Conservation (phyloP, 1,140 invertebrate genomes). For the Drosophila ogumai region DNA sequence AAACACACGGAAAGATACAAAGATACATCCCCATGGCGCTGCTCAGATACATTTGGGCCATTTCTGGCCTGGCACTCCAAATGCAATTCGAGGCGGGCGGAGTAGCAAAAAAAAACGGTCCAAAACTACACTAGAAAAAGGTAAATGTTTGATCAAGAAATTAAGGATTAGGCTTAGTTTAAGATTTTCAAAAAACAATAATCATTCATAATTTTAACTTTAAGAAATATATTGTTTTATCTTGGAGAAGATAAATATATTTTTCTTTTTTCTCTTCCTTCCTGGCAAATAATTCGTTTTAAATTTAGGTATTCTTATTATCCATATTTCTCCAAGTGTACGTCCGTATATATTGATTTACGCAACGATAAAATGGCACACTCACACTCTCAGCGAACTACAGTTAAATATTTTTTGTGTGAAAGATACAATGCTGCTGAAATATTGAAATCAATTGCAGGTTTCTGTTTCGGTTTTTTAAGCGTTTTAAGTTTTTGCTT, state of each 20-base stretch:
- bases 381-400: conserved; percentile 14
- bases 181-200: too few relatives aligned
- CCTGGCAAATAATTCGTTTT: not conserved
- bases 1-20: conserved; percentile 45
- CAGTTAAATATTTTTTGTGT: conserved; percentile 44
- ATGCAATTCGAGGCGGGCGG: conserved; percentile 50
- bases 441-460: conserved; percentile 76
- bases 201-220: too few relatives aligned
- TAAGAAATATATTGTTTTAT: too few relatives aligned
- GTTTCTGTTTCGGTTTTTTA: conserved; percentile 34
- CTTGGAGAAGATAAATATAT: not conserved
- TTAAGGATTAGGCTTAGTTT: not conserved
- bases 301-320: too few relatives aligned
- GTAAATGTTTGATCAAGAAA: too few relatives aligned
- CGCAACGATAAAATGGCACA: conserved; percentile 64
- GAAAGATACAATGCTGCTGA: conserved; percentile 60
- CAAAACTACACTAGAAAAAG: not conserved
- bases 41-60: conserved; percentile 32
- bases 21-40: conserved; percentile 39
- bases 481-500: conserved; percentile 16
- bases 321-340: not conserved
- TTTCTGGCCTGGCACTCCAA: conserved; percentile 39
- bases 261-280: too few relatives aligned
- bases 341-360: conserved; percentile 60
- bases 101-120: not conserved